Base-by-base conservation (phyloP, 2,113 vertebrate species). In the Murina feae region DNA sequence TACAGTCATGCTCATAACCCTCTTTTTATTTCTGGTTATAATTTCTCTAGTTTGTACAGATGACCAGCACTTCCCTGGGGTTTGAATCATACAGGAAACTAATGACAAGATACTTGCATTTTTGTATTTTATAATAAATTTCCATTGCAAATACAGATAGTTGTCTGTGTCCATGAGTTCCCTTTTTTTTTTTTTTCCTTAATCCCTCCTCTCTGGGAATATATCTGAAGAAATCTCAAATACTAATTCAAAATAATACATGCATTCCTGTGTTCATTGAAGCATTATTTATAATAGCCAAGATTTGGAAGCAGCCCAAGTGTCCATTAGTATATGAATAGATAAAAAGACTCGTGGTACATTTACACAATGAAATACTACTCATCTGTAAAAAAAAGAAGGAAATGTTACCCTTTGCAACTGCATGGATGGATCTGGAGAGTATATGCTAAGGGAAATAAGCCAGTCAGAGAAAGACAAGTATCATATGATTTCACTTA, bases 51-150 rank as follows among this genome's bases (percentile, higher is more conserved):
- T 86, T 55, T 86, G 58, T 75, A 69, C 30, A 68, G 60, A 53
- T 75, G 39, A 39, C 44, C 49, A 84, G 7, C 35, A 74, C 87
- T 90, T 87, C 55, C 28, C 42, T 93, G 16, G 51, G 17, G 12
- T 47, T 37, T 83, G 78, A 55, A 28, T 83, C 32, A 11, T 75
- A 28, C 32, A 87, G 17, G 32, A 88, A 11, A 63, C 71, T 68
- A 90, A 74, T 21, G 74, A 83, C 17, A 83, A 79, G 89, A 93
- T 20, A 90, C 79, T 87, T 92, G 14, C 25, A 39, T 74, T 80
- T 20, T 58, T 63, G 2, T 81, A 75, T 47, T 84, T 90, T 25
- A 60, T 69, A 71, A 75, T 84, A 83, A 44, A 92, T 75, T 78
- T 55, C 25, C 20, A 66, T 39, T 87, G 23, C n/a, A 82, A 90